Conservation (phyloP, 2,797 vertebrate species). For the Xyrichtys novacula region DNA sequence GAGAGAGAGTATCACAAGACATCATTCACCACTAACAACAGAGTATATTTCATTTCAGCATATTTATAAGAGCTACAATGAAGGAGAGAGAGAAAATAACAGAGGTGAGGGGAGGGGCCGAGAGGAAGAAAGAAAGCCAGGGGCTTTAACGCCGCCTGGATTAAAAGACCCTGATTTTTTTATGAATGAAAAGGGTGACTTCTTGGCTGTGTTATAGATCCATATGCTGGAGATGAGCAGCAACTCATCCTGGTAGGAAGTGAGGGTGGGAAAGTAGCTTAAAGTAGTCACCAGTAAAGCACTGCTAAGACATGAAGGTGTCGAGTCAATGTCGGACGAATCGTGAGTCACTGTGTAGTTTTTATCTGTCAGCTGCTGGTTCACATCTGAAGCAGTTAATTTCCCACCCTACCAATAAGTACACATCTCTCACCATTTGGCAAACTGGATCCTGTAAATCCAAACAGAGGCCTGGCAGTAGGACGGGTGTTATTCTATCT, state of each 20-base stretch:
- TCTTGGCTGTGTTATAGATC: slow-evolving; percentile 52
- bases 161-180: slow-evolving; percentile 64
- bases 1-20: slow-evolving; percentile 86
- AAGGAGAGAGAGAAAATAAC: slow-evolving; percentile 68
- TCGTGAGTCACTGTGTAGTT: neutral
- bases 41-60: slow-evolving; percentile 86
- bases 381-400: neutral
- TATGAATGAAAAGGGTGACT: slow-evolving; percentile 33
- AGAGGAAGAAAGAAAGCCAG: slow-evolving; percentile 68
- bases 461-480: slow-evolving; percentile 61
- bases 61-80: slow-evolving; percentile 86
- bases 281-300: neutral
- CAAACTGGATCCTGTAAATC: slow-evolving; percentile 52
- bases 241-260: slow-evolving; percentile 45
- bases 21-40: slow-evolving; percentile 87
- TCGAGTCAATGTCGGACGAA: neutral
- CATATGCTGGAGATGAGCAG: slow-evolving; percentile 41
- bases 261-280: slow-evolving; percentile 51
- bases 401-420: slow-evolving; percentile 52
- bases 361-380: neutral
- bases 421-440: slow-evolving; percentile 64
- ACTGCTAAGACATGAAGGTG: neutral
- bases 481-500: slow-evolving; percentile 34
- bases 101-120: slow-evolving; percentile 14
- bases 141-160: slow-evolving; percentile 68